Evolutionary conservation across 2,888 invertebrate genomes (phyloP).

Genomic region (Dryomyza anilis): DNA sequence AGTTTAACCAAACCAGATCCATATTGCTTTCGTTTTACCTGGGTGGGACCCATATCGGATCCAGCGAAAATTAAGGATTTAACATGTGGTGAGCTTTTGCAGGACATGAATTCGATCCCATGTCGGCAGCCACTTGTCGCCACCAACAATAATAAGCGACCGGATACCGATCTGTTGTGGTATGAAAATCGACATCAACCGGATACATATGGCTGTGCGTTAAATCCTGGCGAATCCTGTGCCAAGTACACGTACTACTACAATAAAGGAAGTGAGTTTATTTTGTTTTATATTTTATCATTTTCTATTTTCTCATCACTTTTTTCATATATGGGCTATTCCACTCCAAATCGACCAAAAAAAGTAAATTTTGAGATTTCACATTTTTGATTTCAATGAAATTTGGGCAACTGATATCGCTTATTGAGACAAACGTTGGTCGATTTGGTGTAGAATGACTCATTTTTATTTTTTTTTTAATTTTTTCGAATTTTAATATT

Average conservation of each 20-base stretch:
- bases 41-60: conserved; percentile 70
- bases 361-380: too few relatives aligned
- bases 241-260: conserved; percentile 70
- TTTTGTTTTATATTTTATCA: background rate
- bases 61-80: conserved; percentile 65
- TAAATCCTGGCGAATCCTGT: conserved; percentile 68
- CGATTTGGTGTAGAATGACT: too few relatives aligned
- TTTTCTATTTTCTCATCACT: background rate
- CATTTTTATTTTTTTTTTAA: too few relatives aligned
- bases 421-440: too few relatives aligned
- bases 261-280: conserved; percentile 65
- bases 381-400: too few relatives aligned
- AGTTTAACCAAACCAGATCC: conserved; percentile 52
- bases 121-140: conserved; percentile 70
- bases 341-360: too few relatives aligned
- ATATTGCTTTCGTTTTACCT: conserved; percentile 72
- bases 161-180: conserved; percentile 68
- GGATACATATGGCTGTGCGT: conserved; percentile 64
- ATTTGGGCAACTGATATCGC: too few relatives aligned
- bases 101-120: conserved; percentile 65
- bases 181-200: conserved; percentile 60
- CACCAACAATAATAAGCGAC: conserved; percentile 63
- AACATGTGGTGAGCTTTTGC: conserved; percentile 65
- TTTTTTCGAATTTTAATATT: too few relatives aligned
- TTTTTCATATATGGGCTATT: too few relatives aligned